Evolutionary conservation across 1,140 invertebrate genomes (phyloP), one percentile per base, ranked within the genome.

Genomic region (Drosophila suzukii): DNA sequence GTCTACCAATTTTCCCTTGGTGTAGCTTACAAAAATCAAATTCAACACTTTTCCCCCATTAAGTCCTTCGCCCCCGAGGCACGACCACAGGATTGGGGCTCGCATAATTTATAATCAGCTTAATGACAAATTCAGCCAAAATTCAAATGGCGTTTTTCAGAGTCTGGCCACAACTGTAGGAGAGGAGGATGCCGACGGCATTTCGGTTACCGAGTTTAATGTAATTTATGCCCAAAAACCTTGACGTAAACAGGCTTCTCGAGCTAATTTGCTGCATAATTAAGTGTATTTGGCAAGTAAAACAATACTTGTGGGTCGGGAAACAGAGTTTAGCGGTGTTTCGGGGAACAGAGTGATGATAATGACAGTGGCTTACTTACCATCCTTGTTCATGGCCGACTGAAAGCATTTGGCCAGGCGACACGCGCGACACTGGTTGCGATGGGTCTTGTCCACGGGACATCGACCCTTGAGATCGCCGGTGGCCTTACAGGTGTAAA

Each of bases 311-410:
- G 70, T 55, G 49, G 72, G 39, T n/a, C n/a, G n/a, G n/a, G n/a
- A n/a, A n/a, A n/a, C 8, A 7, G 34, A n/a, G 51, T 2, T 51
- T 34, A 24, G n/a, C 34, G 15, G 7, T n/a, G 1, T 5, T 36
- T 2, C 6, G 10, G 24, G 20, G 12, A 15, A 51, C 11, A 38
- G n/a, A 10, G 7, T 34, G 32, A 10, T 34, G 20, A 32, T 24
- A 30, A 49, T 20, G 30, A 15, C 27, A 50, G 10, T 8, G 15
- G 24, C 4, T 3, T 62, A 95, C 97, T 97, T 94, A 99, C 98
- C 98, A 94, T 99, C 98, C 95, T 98, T 99, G 93, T 99, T 99
- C 98, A 99, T 99, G 74, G 97, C 97, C 43, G 97, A 98, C 93
- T 98, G 97, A 92, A 99, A 98, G 93, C 98, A 99, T 94, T 99